A percentile compares a stretch with the other conserved stretches of the same genome.
Conservation (phyloP, 2,113 vertebrate genomes). For the Campylomormyrus numenius region DNA sequence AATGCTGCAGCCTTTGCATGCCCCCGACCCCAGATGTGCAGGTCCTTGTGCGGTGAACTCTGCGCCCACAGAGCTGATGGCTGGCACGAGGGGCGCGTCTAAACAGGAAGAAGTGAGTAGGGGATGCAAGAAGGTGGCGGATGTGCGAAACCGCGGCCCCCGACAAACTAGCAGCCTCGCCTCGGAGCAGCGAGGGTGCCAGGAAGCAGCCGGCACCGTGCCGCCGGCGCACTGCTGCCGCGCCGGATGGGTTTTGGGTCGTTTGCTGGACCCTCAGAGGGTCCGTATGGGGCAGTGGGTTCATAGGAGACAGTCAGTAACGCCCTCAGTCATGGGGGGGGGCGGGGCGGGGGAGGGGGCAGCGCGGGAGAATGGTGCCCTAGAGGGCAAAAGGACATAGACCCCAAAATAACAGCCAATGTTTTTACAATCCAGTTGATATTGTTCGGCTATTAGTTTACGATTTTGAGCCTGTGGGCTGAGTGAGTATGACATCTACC, state of each 20-base stretch:
- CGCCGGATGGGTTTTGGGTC: neutral
- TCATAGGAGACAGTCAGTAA: neutral
- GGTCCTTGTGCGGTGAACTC: neutral
- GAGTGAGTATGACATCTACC: neutral
- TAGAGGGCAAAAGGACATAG: neutral
- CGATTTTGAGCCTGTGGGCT: neutral
- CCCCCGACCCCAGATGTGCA: neutral
- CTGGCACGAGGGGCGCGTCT: neutral
- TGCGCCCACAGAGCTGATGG: neutral
- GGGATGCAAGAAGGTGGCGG: neutral
- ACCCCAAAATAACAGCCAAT: neutral
- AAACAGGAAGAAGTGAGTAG: conserved; percentile 1
- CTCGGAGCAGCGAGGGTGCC: neutral
- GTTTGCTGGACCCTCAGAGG: neutral
- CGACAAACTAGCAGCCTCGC: neutral
- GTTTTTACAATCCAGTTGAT: neutral
- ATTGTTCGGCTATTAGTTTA: neutral
- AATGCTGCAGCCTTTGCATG: neutral
- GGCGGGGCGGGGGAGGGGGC: no score
- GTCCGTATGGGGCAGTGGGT: neutral
- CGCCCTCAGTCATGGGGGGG: neutral
- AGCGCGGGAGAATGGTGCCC: neutral
- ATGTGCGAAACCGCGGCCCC: conserved; percentile 6
- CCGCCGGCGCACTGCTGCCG: neutral
- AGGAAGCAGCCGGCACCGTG: neutral